Base-by-base conservation (phyloP, 2,113 vertebrate species). In the Picathartes gymnocephalus region DNA sequence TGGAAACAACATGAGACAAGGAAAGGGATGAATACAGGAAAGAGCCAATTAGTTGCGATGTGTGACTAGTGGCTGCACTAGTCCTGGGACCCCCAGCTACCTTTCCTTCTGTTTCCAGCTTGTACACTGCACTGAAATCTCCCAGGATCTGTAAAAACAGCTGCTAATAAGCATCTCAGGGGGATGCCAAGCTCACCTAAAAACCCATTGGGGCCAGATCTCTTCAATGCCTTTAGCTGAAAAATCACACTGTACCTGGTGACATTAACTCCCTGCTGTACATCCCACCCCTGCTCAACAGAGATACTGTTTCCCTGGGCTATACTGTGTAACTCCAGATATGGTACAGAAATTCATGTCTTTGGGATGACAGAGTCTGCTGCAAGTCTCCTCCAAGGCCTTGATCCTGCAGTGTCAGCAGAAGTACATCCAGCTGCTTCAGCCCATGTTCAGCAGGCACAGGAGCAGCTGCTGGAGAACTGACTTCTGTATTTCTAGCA, bases 21-120 rank as follows among this genome's bases (percentile, higher is more conserved):
- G 95, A 96, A 96, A 97, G 95, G 98, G 97, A 98, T 85, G 98
- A 95, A 98, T 97, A 98, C 87, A 97, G 97, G 97, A 96, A 97
- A 97, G 94, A 97, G 95, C 93, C 95, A 81, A 96, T 98, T 98
- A 98, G 97, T 97, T 86, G 93, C 1, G 8, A 53, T 56, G 80
- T 83, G 92, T 56, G 74, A n/a, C 66, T 11, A 39, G 65, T 80
- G 77, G 27, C 47, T 73, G 91, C 86, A 51, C 44, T 86, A 66
- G 40, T 96, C 60, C 69, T 94, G 88, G 90, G 58, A 90, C 21
- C 56, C 84, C 85, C 76, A 62, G 56, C 78, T 66, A 70, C 62
- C 16, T 30, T 35, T 56, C 80, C 47, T 86, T 88, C 47, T 1
- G 1, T 39, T 62, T 78, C 73, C 89, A 89, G 71, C 74, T 94